A percentile compares a stretch with the other conserved stretches of the same genome.
phyloP scores from a whole-genome alignment of 2,113 vertebrate genomes.

The Paracanthobrama guichenoti region DNA sequence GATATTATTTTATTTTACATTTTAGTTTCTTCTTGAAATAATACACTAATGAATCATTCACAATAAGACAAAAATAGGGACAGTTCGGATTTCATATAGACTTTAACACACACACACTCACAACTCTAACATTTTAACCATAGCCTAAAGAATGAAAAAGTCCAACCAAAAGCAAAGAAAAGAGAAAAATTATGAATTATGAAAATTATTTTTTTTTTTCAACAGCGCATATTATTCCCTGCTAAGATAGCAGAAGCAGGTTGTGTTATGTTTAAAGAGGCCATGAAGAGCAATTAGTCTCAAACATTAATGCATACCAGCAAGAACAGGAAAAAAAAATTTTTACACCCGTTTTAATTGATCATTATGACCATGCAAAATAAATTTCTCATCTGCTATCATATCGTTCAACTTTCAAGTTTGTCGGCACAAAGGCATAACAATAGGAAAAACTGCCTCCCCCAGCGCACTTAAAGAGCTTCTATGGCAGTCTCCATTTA shows the following conservation, averaged over 20 bases:
- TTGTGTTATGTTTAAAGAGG: conserved; percentile 68
- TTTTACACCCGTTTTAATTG: conserved; percentile 68
- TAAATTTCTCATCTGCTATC: conserved; percentile 3
- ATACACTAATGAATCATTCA: not conserved
- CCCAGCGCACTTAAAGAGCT: conserved; percentile 17
- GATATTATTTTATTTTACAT: not conserved
- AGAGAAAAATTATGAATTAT: not conserved
- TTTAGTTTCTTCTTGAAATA: not conserved
- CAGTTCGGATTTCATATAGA: not conserved
- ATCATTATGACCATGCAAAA: conserved; percentile 57
- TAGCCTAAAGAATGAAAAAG: not conserved
- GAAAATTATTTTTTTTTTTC: not conserved
- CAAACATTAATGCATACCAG: conserved; percentile 69
- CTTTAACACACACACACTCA: not conserved
- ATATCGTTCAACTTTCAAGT: conserved; percentile 26
- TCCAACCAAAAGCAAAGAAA: not conserved
- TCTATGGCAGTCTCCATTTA: not conserved
- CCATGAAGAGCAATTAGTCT: conserved; percentile 70
- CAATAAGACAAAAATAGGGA: not conserved
- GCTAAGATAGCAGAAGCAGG: conserved; percentile 52
- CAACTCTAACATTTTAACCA: not conserved
- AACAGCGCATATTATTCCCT: not conserved
- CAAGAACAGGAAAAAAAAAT: conserved; percentile 65
- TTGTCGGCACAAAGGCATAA: not conserved
- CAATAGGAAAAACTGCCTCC: not conserved